Evolutionary conservation across 35 echinoderm and acorn worm genomes (phyloP), one percentile per base, ranked within the genome.

Genomic region (Acanthaster planci): DNA sequence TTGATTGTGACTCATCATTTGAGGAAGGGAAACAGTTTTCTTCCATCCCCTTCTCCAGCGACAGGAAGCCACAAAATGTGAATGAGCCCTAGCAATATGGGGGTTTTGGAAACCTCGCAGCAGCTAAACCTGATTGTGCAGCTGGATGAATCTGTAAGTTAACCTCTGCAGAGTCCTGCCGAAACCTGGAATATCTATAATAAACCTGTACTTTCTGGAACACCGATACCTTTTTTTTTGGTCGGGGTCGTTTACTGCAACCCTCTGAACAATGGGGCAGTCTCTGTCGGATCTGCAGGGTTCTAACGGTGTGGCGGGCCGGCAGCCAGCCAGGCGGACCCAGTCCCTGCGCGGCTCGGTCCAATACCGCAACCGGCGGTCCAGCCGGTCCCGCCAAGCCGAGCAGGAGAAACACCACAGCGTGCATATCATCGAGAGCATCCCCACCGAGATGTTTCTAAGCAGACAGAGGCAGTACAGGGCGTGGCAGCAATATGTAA

Each of bases 391-490:
- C 59, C 86, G 79, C 26, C 77, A 86, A 17, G 84, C 84, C 17
- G 90, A 97, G 37, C 87, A 79, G 29, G 81, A 80, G 38, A 95
- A 87, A 38, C 60, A 89, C 31, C 78, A 85, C 38, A 97, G 94
- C 77, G 94, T 97, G 38, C 94, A 97, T 54, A 97, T 97, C 44
- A 97, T 97, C 21, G 94, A 97, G 68, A 97, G 94, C 60, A 93
- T 97, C 80, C 94, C 94, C 4, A 90, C 89, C 8, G 91, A 93
- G 56, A 80, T 93, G 60, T 97, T 87, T 67, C 64, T 97, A 37
- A 93, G 82, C 54, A 80, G 94, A 17, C 76, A 89, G 52, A 60
- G 87, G 67, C 94, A 97, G 82, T 84, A 90, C 83, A 72, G 86
- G 27, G 80, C 94, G 15, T 97, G 94, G 94, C 93, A 95, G 52